Evolutionary conservation across 2,888 invertebrate species (phyloP), one percentile per base, ranked within the genome.

Genomic region (Acrobasis repandana): DNA sequence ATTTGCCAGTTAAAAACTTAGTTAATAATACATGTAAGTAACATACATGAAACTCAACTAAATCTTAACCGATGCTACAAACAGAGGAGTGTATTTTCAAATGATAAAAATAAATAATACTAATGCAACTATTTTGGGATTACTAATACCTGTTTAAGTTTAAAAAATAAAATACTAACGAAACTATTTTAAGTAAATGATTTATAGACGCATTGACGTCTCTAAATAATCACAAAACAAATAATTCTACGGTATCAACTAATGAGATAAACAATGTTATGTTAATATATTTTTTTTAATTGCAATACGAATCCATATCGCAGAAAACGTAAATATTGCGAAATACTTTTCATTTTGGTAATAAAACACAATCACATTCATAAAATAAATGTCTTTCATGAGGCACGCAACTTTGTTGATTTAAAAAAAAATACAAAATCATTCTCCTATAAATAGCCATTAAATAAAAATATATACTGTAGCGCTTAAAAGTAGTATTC

Each of bases 191-290:
- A 51, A 38, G 38, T 16, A 54, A 54, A 38, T 43, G 18, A 15
- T 54, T 54, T 54, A 54, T 54, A 54, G 54, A 54, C 54, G 36
- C 38, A 20, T 43, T 43, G 20, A 38, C 18, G 54, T 54, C 54
- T 54, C 20, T 6, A 36, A 52, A 38, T 38, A 34, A 54, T 54
- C 38, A 54, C 38, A 36, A 54, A 43, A 52, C 16, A 18, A 54
- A 51, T 33, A 51, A 34, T 51, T 28, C n/a, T 51, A 43, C 14
- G 2, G 4, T 38, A 38, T 43, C n/a, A 43, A 14, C 43, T 43
- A 43, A 43, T 43, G 38, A 38, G 38, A 43, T 43, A 43, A 43
- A 14, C 3, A n/a, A n/a, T 14, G n/a, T 14, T n/a, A n/a, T 14
- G n/a, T 14, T n/a, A 4, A 43, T 11, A 14, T 11, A 43, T 43